Conservation (phyloP, 2,888 invertebrate genomes). For the Scaptomyza cyrtandrae region DNA sequence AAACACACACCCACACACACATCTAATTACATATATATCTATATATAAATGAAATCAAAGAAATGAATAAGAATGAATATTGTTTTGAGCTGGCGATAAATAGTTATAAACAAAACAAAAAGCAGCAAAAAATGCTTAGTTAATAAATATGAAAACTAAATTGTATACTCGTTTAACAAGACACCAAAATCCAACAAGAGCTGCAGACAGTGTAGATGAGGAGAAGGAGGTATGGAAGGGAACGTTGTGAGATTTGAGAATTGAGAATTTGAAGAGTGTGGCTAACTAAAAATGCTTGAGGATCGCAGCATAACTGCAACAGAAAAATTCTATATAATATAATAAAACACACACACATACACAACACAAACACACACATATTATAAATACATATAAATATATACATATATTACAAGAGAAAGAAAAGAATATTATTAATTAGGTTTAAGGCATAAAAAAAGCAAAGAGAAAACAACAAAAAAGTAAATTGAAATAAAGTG, state of each 20-base stretch:
- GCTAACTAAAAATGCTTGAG: slow-evolving; percentile 49
- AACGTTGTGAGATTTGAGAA: slow-evolving; percentile 30
- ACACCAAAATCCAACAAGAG: slow-evolving; percentile 62
- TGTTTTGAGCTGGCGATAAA: slow-evolving; percentile 55
- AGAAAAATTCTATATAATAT: slow-evolving; percentile 65
- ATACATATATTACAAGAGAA: slow-evolving; percentile 68
- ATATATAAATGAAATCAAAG: slow-evolving; percentile 29
- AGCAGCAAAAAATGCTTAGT: slow-evolving; percentile 52
- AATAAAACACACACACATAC: slow-evolving; percentile 39
- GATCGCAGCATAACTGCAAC: slow-evolving; percentile 47
- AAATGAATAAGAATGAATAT: slow-evolving; percentile 34
- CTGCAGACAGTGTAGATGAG: background rate
- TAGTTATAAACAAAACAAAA: slow-evolving; percentile 37
- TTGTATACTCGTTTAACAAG: slow-evolving; percentile 76
- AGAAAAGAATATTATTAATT: slow-evolving; percentile 71
- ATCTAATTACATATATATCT: slow-evolving; percentile 17
- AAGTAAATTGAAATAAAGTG: slow-evolving; percentile 68
- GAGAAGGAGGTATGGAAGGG: background rate
- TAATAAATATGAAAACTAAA: slow-evolving; percentile 65
- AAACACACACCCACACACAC: background rate
- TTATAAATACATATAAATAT: slow-evolving; percentile 66
- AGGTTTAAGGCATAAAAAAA: slow-evolving; percentile 49
- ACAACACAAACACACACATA: slow-evolving; percentile 34
- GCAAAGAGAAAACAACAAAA: slow-evolving; percentile 27
- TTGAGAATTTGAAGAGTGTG: slow-evolving; percentile 31